Evolutionary conservation across 2,888 invertebrate species (phyloP), one percentile per base, ranked within the genome.

Genomic region (Calameuta idolon): DNA sequence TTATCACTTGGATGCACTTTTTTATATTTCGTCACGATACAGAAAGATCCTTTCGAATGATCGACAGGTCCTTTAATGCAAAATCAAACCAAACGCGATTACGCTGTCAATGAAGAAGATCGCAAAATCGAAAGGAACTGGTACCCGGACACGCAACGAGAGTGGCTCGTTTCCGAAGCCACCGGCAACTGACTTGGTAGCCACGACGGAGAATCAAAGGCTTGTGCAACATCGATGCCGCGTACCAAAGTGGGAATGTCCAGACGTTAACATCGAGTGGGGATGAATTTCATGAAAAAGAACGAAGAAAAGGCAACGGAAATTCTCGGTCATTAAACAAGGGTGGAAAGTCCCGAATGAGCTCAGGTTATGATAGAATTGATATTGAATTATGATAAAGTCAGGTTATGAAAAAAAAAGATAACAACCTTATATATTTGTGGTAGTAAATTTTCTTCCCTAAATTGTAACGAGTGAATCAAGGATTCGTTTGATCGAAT

Each of bases 141-240:
- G 71, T 34, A 55, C 55, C 31, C 40, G 79, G 80, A 83, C 81
- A 82, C 80, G 81, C 76, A 83, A 79, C 82, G 83, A 83, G 81
- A 86, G 87, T 83, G 84, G 83, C 82, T 76, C 81, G 85, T 79
- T 83, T 86, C 85, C 85, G 81, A 83, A 85, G 81, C 87, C 85
- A 86, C 84, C 69, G 83, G 82, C 85, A 86, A 89, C 88, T 89
- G 88, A 80, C 85, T 85, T 79, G 80, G 76, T 74, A 77, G 80
- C 81, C 78, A 81, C 83, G 80, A 77, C 79, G 83, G 83, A 85
- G 86, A 85, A 85, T 86, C 88, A 85, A 82, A 84, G 78, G 82
- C 86, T 88, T 86, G 86, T 88, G 87, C 87, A 86, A 88, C 80
- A 77, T 81, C 83, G 80, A 83, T 81, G 84, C 77, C 73, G 74